These are phyloP conservation scores for Agrochola circellaris DNA, from an alignment of 2,888 invertebrate species.

Conservation along the genomic window DNA sequence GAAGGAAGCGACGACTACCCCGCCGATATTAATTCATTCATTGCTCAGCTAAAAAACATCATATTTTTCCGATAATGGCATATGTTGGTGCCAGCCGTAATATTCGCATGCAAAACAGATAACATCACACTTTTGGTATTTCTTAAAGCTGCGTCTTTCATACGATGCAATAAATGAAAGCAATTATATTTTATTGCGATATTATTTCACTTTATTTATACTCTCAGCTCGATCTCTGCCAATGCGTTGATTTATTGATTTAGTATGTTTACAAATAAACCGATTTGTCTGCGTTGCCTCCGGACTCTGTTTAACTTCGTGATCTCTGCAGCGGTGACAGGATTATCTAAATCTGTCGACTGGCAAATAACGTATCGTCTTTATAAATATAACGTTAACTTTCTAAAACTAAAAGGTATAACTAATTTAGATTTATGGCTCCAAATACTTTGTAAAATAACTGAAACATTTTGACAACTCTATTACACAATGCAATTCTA, in stretches of 20 bases:
- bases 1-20: slow-evolving; percentile 75
- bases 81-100: slow-evolving; percentile 77
- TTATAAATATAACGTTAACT: slow-evolving; percentile 20
- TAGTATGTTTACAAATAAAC: slow-evolving; percentile 46
- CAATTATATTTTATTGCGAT: slow-evolving; percentile 55
- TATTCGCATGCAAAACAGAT: slow-evolving; percentile 60
- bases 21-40: slow-evolving; percentile 82
- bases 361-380: slow-evolving; percentile 30
- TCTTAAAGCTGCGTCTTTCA: slow-evolving; percentile 36
- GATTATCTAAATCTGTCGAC: slow-evolving; percentile 58
- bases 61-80: slow-evolving; percentile 84
- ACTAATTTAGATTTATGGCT: slow-evolving; percentile 18
- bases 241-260: slow-evolving; percentile 45
- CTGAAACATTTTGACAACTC: slow-evolving; percentile 71
- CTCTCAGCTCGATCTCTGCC: slow-evolving; percentile 37
- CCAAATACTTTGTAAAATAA: slow-evolving; percentile 43
- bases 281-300: slow-evolving; percentile 31
- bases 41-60: slow-evolving; percentile 86
- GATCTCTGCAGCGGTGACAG: slow-evolving; percentile 46
- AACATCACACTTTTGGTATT: slow-evolving; percentile 49
- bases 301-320: slow-evolving; percentile 48
- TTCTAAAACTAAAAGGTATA: slow-evolving; percentile 26
- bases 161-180: slow-evolving; percentile 48
- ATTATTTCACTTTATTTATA: slow-evolving; percentile 52
- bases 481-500: slow-evolving; percentile 61